These are phyloP conservation scores for Tigriopus japonicus DNA, from an alignment of 1,140 invertebrate species.

Conservation along the genomic window DNA sequence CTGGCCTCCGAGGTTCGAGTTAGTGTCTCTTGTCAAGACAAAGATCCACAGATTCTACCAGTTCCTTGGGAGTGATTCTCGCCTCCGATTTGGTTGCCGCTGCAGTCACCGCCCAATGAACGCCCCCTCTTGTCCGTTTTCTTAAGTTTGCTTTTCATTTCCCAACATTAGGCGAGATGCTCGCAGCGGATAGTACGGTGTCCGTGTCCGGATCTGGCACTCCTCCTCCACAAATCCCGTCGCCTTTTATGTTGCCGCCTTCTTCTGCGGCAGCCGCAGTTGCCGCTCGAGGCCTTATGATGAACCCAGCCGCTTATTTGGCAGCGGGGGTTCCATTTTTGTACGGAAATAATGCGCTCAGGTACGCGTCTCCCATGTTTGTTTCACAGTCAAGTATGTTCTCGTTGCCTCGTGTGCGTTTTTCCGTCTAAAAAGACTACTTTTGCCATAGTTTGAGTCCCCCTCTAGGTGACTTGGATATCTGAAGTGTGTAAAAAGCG, in stretches of 20 bases:
- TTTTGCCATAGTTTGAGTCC: not conserved
- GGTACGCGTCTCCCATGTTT: not conserved
- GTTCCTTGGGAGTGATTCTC: too few species aligned
- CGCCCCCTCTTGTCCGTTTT: not conserved
- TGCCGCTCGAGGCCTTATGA: not conserved
- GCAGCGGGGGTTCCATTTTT: constrained; percentile 7
- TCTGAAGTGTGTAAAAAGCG: not conserved
- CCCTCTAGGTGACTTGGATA: not conserved
- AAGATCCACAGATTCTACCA: too few species aligned
- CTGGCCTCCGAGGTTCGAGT: too few species aligned
- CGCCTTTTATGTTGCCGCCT: not conserved
- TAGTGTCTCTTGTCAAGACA: too few species aligned
- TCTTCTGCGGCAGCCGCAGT: not conserved
- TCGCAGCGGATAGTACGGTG: not conserved
- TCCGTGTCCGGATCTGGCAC: not conserved
- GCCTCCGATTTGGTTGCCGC: too few species aligned
- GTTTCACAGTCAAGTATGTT: not conserved
- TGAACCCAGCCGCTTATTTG: constrained; percentile 10
- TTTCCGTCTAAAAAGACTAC: not conserved
- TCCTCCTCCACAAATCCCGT: not conserved
- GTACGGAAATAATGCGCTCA: constrained; percentile 7
- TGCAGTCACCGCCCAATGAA: too few species aligned
- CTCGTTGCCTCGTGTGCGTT: not conserved
- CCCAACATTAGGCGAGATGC: not conserved
- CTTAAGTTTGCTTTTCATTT: not conserved